Evolutionary conservation across 2,113 vertebrate species (phyloP).

Genomic region (Pelobates fuscus): DNA sequence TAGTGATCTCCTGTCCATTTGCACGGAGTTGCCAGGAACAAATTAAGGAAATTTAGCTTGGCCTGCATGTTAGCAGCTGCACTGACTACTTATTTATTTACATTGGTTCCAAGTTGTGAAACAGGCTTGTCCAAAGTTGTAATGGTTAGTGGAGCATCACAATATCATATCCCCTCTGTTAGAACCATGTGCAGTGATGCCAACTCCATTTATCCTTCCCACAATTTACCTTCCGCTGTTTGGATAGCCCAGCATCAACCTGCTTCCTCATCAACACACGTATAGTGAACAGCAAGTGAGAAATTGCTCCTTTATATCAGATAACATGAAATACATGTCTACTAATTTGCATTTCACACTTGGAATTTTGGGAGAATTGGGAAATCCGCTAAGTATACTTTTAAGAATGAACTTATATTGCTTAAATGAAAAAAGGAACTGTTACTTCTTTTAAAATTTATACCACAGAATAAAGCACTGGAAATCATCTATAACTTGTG

Average conservation of each 20-base stretch:
- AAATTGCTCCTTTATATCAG: no score
- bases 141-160: slow-evolving; percentile 5
- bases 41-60: slow-evolving; percentile 31
- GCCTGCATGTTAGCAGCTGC: slow-evolving; percentile 27
- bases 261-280: no score
- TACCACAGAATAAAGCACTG: no score
- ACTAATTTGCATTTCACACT: no score
- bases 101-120: slow-evolving; percentile 28
- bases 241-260: neutral
- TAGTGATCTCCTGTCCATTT: neutral
- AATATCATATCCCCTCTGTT: neutral
- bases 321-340: no score
- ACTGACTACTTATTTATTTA: slow-evolving; percentile 22
- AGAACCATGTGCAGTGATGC: neutral
- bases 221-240: neutral
- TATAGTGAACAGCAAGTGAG: no score
- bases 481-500: no score
- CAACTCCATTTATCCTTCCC: neutral
- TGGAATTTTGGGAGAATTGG: no score
- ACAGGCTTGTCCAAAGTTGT: slow-evolving; percentile 4
- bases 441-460: no score
- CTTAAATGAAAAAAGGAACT: no score
- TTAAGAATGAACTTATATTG: no score
- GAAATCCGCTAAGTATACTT: no score
- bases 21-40: slow-evolving; percentile 7